These are phyloP conservation scores for Hipposideros armiger DNA, from an alignment of 2,113 vertebrate species.

Conservation along the genomic window DNA sequence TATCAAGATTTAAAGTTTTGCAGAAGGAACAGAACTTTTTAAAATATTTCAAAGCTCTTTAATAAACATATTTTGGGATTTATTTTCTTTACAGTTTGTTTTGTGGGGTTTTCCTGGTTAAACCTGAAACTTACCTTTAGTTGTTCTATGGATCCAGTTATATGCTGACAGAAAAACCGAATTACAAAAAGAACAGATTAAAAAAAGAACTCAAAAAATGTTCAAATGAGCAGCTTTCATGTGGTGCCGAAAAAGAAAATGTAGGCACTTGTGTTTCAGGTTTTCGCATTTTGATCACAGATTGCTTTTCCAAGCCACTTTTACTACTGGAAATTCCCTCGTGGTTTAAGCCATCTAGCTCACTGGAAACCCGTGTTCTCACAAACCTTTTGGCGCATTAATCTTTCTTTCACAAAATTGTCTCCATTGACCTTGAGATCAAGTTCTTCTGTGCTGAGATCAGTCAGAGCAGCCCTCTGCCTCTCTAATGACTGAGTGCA, in stretches of 20 bases:
- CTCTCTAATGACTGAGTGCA: neutral
- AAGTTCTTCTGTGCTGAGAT: neutral
- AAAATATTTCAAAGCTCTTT: slow-evolving; percentile 57
- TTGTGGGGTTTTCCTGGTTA: slow-evolving; percentile 31
- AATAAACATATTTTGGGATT: slow-evolving; percentile 23
- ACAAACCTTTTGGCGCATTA: neutral
- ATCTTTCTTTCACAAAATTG: slow-evolving; percentile 21
- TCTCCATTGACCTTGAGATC: neutral
- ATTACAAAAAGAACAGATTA: neutral
- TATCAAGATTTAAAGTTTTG: slow-evolving; percentile 68
- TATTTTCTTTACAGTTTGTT: slow-evolving; percentile 26
- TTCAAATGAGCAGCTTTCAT: slow-evolving; percentile 50
- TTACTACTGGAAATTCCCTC: neutral
- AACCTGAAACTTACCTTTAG: slow-evolving; percentile 39
- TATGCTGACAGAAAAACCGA: slow-evolving; percentile 42
- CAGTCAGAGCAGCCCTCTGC: neutral
- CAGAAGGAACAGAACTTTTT: slow-evolving; percentile 27
- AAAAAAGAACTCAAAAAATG: neutral
- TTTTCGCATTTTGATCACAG: slow-evolving; percentile 57
- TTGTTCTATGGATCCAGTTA: slow-evolving; percentile 49
- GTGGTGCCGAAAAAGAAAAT: slow-evolving; percentile 65
- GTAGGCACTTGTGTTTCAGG: slow-evolving; percentile 77
- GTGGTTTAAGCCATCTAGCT: accelerated
- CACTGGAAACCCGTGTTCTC: slow-evolving; percentile 32
- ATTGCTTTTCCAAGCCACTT: slow-evolving; percentile 46